Evolutionary conservation across 2,888 invertebrate species (phyloP).

Genomic region (Drosophila rubida): DNA sequence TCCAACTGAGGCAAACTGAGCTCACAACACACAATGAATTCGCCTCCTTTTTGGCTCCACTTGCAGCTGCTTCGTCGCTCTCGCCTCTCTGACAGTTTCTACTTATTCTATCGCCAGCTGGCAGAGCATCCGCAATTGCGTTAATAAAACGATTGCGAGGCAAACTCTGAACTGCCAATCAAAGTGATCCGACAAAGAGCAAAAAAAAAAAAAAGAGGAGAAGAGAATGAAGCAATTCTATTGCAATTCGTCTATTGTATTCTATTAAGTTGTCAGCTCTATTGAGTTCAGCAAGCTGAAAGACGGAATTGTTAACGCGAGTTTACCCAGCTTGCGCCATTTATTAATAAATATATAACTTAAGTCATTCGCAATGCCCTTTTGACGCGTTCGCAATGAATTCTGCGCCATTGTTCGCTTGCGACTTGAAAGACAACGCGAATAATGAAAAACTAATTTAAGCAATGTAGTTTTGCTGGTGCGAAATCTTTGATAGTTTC

Average conservation of each 20-base stretch:
- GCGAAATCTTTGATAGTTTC: too few relatives aligned
- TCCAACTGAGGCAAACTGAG: background rate
- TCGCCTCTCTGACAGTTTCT: background rate
- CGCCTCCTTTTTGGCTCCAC: background rate
- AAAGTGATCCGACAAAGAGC: conserved; percentile 37
- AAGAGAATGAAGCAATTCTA: conserved; percentile 25
- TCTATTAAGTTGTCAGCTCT: conserved; percentile 29
- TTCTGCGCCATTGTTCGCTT: too few relatives aligned
- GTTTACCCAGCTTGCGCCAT: conserved; percentile 2
- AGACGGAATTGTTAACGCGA: conserved; percentile 4
- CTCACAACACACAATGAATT: conserved; percentile 40
- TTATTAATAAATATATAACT: conserved; percentile 18
- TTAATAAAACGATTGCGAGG: conserved; percentile 59
- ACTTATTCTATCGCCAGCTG: conserved; percentile 1
- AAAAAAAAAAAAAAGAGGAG: background rate
- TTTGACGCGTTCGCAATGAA: background rate
- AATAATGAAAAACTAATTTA: background rate
- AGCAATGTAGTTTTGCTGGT: background rate
- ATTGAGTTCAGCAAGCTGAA: conserved; percentile 2
- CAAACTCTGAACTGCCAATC: conserved; percentile 54
- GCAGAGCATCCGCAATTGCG: conserved; percentile 44
- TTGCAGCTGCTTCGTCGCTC: background rate
- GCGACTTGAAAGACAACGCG: background rate
- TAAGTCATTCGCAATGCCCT: background rate
- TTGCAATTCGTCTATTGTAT: conserved; percentile 47